These are phyloP conservation scores for Scylla paramamosain DNA, from an alignment of 1,140 invertebrate species.

Conservation along the genomic window DNA sequence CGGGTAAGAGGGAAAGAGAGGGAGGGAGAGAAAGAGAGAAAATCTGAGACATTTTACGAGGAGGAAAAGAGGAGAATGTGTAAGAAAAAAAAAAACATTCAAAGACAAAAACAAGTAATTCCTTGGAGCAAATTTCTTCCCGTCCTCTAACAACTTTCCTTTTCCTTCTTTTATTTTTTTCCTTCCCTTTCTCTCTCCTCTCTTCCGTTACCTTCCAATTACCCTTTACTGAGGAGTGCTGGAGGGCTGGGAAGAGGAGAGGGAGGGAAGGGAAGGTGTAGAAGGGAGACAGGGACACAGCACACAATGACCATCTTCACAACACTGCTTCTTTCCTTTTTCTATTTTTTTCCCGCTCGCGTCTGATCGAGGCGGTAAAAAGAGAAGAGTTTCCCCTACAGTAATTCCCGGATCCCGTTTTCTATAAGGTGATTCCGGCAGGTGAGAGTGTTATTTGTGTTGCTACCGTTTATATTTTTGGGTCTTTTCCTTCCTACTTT, in stretches of 20 bases:
- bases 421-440: not conserved
- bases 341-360: too few species aligned
- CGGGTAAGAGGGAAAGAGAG: not conserved
- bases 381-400: too few species aligned
- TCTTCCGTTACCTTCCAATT: not conserved
- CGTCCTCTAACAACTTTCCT: not conserved
- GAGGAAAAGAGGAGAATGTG: not conserved
- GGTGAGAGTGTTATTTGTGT: not conserved
- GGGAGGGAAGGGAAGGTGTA: not conserved
- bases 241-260: not conserved
- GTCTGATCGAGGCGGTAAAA: too few species aligned
- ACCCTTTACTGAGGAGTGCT: not conserved
- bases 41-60: not conserved
- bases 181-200: not conserved
- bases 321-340: too few species aligned
- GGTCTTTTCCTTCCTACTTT: too few species aligned
- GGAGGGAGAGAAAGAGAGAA: not conserved
- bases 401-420: too few species aligned
- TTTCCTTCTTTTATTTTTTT: not conserved
- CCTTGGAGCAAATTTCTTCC: not conserved
- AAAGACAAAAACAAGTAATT: not conserved
- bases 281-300: not conserved
- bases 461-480: slow-evolving; percentile 5
- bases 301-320: too few species aligned
- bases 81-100: not conserved